Percentiles rank a stretch among this genome's conserved stretches.
Evolutionary conservation across 92 coral and sea anemone species (phyloP).

Genomic region (Actinernus sp.): DNA sequence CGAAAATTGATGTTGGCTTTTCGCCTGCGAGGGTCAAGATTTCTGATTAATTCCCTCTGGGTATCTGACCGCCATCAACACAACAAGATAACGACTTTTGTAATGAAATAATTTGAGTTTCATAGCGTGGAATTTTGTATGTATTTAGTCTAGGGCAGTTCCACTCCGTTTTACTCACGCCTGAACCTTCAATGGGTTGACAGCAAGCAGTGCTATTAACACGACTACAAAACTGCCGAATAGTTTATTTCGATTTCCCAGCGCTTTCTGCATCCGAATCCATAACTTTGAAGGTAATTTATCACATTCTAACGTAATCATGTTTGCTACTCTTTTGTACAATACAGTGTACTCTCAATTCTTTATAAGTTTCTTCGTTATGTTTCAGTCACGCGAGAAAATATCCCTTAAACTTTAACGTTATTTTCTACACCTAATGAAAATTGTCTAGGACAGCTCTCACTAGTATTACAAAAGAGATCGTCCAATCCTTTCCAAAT

Average conservation of each 20-base stretch:
- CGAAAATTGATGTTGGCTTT: slow-evolving; percentile 22
- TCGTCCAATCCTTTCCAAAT: background rate
- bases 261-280: no score
- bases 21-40: slow-evolving; percentile 10
- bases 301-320: background rate
- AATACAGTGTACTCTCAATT: background rate
- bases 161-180: background rate
- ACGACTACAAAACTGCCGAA: no score
- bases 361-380: background rate
- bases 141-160: slow-evolving; percentile 62
- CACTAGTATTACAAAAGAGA: background rate
- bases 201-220: no score
- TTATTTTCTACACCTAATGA: background rate
- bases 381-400: slow-evolving; percentile 6
- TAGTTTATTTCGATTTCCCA: no score
- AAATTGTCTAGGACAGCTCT: background rate
- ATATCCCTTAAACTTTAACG: background rate
- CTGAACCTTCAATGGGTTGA: no score
- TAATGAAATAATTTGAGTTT: slow-evolving; percentile 66
- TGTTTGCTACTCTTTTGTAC: background rate
- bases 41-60: slow-evolving; percentile 47
- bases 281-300: no score
- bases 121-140: slow-evolving; percentile 57
- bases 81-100: slow-evolving; percentile 66
- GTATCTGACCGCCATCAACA: slow-evolving; percentile 57